Base-by-base conservation (phyloP, 2,888 invertebrate species). In the Rhingia campestris region DNA sequence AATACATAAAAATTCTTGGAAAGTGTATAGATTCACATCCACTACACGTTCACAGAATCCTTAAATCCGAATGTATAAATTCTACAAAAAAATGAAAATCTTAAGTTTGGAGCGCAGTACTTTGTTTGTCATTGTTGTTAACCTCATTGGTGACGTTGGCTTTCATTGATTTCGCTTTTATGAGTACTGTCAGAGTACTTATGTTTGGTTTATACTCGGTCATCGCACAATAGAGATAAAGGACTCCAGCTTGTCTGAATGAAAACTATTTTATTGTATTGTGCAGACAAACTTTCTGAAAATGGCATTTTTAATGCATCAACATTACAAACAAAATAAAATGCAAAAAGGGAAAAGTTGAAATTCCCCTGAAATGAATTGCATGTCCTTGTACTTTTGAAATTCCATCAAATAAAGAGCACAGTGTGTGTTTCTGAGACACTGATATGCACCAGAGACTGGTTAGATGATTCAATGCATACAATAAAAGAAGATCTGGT, bases 61-160 rank as follows among this genome's bases (percentile, higher is more conserved):
- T 32, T 49, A 41, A 32, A 12, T 33, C 43, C 33, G 12, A 32
- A 7, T 33, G 12, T 9, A 41, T 0, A 30, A 30, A 47, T 3
- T 22, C 1, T 22, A 58, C 5, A 45, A 72, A 61, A n/a, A 43
- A 61, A 41, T 14, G 30, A 10, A n/a, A 53, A 43, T 37, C 30
- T n/a, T 54, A 22, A 41, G 47, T n/a, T 41, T 33, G 39, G n/a
- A 39, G 22, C 54, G 70, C 53, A 54, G 51, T 70, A 53, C 59
- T 72, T 66, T 61, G 59, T 49, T 72, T 45, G 64, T 56, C 47
- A 70, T 67, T 81, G 69, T 77, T 73, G 67, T 73, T 64, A 74
- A 69, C 73, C 77, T 72, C 64, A 35, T 76, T 67, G 43, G 41
- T 12, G 37, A 37, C 58, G 49, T 35, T 47, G 37, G 30, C 6